Conservation (phyloP, 2,888 invertebrate genomes). For the Altica lythri region DNA sequence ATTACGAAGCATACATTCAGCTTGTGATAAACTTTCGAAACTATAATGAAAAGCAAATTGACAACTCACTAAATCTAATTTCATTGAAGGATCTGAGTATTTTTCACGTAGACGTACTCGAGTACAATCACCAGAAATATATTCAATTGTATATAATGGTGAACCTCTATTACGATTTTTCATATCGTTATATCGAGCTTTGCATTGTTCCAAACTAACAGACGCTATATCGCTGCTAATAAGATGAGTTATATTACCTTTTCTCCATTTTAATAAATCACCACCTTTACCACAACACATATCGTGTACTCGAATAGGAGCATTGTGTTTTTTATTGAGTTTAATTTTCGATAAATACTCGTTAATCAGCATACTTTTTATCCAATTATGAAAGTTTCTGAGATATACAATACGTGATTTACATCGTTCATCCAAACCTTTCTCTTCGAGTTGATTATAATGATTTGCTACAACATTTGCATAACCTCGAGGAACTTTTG, state of each 20-base stretch:
- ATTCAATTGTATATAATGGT: constrained; percentile 79
- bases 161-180: constrained; percentile 48
- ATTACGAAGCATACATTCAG: constrained; percentile 90
- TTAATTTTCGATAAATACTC: constrained; percentile 73
- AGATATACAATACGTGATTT: constrained; percentile 91
- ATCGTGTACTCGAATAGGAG: constrained; percentile 78
- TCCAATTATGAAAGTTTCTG: constrained; percentile 99
- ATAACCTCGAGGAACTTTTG: constrained; percentile 52
- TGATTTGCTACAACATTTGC: constrained; percentile 82
- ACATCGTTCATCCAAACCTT: constrained; percentile 77
- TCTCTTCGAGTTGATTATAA: constrained; percentile 88
- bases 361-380: constrained; percentile 94
- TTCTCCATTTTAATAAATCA: constrained; percentile 95
- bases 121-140: constrained; percentile 91
- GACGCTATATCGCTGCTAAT: constrained; percentile 94
- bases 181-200: constrained; percentile 79
- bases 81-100: constrained; percentile 76
- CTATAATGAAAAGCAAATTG: constrained; percentile 99
- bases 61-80: constrained; percentile 90
- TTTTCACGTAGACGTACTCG: constrained; percentile 77
- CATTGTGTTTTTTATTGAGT: constrained; percentile 67
- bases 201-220: constrained; percentile 89
- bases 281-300: constrained; percentile 99
- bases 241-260: constrained; percentile 77
- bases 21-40: constrained; percentile 87